Conservation (phyloP, 2,113 vertebrate genomes). For the Rynchops niger region DNA sequence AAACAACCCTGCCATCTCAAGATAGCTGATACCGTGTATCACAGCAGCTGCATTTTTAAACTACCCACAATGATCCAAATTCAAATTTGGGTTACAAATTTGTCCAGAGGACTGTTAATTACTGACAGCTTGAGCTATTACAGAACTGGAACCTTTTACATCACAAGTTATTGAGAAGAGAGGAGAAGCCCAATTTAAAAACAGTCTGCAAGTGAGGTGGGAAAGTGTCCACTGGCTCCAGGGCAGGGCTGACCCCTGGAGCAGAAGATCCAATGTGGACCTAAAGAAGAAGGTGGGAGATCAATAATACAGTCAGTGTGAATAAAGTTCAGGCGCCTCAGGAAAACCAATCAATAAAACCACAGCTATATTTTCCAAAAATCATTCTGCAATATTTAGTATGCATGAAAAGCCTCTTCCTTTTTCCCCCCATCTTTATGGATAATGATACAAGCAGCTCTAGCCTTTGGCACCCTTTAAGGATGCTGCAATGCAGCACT, state of each 20-base stretch:
- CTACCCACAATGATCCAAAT: background rate
- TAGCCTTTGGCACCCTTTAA: background rate
- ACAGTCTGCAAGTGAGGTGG: background rate
- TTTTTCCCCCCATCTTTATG: background rate
- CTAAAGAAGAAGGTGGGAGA: background rate
- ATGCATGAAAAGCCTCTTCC: background rate
- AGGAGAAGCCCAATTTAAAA: background rate
- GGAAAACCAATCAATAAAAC: background rate
- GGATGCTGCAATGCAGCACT: background rate
- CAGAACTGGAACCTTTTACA: background rate
- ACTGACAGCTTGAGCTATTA: background rate
- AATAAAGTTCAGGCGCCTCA: background rate
- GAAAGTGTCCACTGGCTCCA: background rate
- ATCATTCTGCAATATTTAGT: background rate
- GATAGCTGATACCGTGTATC: background rate
- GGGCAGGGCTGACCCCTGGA: background rate
- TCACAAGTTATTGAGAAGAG: background rate
- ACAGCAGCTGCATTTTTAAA: background rate
- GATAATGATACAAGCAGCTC: background rate
- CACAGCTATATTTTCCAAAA: background rate
- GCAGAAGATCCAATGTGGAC: background rate
- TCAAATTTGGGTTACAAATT: background rate
- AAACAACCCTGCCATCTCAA: background rate
- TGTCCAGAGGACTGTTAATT: background rate
- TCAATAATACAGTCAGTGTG: background rate